phyloP scores from a whole-genome alignment of 2,888 invertebrate species.

The Mantis religiosa region DNA sequence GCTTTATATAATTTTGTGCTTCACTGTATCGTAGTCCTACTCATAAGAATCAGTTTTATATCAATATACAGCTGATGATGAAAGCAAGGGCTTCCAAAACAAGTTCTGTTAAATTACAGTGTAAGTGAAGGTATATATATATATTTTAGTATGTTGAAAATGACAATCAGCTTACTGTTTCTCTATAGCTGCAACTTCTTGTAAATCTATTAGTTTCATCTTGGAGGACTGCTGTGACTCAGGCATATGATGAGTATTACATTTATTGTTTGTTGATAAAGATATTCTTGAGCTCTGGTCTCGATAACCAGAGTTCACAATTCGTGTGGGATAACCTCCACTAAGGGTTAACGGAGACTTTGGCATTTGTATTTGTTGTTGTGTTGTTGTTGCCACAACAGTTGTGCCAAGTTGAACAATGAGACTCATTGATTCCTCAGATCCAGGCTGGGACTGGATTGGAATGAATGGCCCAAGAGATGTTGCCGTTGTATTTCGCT shows the following conservation, averaged over 20 bases:
- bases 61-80: no score
- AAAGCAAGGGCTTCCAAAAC: no score
- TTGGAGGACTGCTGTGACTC: neutral
- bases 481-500: neutral
- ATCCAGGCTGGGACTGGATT: constrained; percentile 3
- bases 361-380: constrained; percentile 30
- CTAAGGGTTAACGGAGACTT: neutral
- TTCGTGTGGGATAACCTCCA: neutral
- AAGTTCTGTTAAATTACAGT: no score
- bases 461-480: constrained; percentile 20
- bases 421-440: constrained; percentile 39
- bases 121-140: no score
- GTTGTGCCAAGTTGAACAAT: constrained; percentile 39
- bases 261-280: neutral
- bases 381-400: constrained; percentile 13
- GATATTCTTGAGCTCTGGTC: neutral
- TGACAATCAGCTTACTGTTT: neutral
- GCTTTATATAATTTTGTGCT: no score
- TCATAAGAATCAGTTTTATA: no score
- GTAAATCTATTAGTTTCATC: neutral
- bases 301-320: neutral
- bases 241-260: neutral
- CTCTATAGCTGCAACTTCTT: neutral
- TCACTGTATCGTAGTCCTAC: no score
- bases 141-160: no score